Evolutionary conservation across 2,113 vertebrate genomes (phyloP).

Genomic region (Grantiella picta): DNA sequence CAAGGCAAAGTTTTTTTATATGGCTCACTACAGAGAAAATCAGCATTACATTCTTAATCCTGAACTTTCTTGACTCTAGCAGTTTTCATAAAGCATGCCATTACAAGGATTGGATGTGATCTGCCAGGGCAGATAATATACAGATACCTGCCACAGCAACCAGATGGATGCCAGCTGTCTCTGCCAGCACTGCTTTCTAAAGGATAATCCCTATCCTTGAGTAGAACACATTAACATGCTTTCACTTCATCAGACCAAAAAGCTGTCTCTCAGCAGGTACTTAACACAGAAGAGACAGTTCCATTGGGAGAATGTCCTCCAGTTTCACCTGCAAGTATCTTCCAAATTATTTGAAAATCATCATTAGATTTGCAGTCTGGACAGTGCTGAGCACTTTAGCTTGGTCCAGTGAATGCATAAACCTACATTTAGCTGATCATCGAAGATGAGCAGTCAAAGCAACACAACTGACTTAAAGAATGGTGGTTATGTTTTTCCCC

Average conservation of each 20-base stretch:
- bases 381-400: not conserved
- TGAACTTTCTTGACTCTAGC: not conserved
- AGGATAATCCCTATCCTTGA: slow-evolving; percentile 21
- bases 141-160: slow-evolving; percentile 24
- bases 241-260: slow-evolving; percentile 15
- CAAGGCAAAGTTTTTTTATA: not conserved
- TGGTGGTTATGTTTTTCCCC: not conserved
- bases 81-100: not conserved
- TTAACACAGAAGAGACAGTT: not conserved
- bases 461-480: not conserved
- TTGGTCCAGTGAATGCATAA: not conserved
- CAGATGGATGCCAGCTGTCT: slow-evolving; percentile 11
- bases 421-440: not conserved
- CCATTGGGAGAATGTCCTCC: not conserved
- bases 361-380: not conserved
- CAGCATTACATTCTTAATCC: not conserved
- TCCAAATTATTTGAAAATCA: not conserved
- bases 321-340: not conserved
- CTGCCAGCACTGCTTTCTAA: not conserved
- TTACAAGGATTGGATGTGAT: not conserved
- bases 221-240: slow-evolving; percentile 18
- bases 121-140: not conserved
- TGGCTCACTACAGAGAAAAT: not conserved
- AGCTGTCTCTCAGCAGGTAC: not conserved
- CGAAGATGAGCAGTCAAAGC: not conserved